Evolutionary conservation across 37 sponge, comb jelly and placozoan genomes (phyloP).

Genomic region (Beroe forskalii): DNA sequence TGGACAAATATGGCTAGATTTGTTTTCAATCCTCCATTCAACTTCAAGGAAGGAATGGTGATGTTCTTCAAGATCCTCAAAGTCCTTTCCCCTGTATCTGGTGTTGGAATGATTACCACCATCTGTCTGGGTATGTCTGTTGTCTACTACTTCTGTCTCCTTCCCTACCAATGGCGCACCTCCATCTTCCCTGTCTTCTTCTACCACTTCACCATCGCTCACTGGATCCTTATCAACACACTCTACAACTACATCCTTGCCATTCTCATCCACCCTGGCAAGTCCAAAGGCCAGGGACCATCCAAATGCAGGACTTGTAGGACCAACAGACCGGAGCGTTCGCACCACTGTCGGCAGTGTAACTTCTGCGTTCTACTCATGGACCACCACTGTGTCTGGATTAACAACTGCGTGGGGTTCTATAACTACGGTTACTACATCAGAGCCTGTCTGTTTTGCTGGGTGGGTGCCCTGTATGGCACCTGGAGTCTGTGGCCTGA

Average conservation of each 20-base stretch:
- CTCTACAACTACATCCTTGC: slow-evolving; percentile 56
- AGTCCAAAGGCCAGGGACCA: slow-evolving; percentile 42
- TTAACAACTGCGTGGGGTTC: slow-evolving; percentile 53
- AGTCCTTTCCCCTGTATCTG: slow-evolving; percentile 36
- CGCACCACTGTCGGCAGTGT: slow-evolving; percentile 38
- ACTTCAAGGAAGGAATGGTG: background rate
- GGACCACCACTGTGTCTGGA: slow-evolving; percentile 63
- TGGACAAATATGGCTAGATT: slow-evolving; percentile 15
- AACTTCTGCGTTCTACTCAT: slow-evolving; percentile 33
- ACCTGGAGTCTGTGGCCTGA: slow-evolving; percentile 21
- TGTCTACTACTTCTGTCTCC: slow-evolving; percentile 34
- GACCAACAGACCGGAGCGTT: slow-evolving; percentile 46
- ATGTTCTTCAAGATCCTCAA: slow-evolving; percentile 4
- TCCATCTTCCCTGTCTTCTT: background rate
- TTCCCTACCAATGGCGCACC: slow-evolving; percentile 48
- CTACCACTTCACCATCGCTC: background rate
- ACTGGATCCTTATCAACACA: slow-evolving; percentile 56
- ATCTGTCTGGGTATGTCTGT: background rate
- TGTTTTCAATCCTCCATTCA: background rate
- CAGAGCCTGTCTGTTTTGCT: background rate
- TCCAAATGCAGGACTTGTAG: slow-evolving; percentile 42
- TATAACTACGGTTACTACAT: slow-evolving; percentile 58
- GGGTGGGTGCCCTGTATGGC: slow-evolving; percentile 27
- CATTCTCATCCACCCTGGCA: slow-evolving; percentile 47
- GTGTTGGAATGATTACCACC: slow-evolving; percentile 56